Evolutionary conservation across 2,888 invertebrate species (phyloP).

Genomic region (Microchrysa polita): DNA sequence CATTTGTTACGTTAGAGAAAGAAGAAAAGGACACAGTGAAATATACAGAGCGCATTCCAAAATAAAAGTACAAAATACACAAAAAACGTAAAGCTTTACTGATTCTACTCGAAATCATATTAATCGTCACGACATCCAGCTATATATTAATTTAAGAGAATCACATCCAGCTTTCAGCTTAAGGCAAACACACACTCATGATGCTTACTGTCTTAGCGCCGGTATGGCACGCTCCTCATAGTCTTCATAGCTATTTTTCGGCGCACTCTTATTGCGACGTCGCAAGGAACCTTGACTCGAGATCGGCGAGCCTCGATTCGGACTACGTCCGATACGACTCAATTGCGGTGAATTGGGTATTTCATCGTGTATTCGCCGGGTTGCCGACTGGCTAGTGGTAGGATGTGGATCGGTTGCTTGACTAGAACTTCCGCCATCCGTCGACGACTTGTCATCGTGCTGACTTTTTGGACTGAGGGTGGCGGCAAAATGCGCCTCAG

Average conservation of each 20-base stretch:
- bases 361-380: slow-evolving; percentile 61
- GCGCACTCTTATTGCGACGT: slow-evolving; percentile 74
- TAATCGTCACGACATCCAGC: slow-evolving; percentile 31
- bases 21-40: slow-evolving; percentile 42
- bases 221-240: slow-evolving; percentile 89
- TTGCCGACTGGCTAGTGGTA: slow-evolving; percentile 48
- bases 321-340: slow-evolving; percentile 57
- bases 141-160: slow-evolving; percentile 10
- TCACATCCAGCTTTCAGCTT: slow-evolving; percentile 33
- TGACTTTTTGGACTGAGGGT: slow-evolving; percentile 58
- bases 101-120: slow-evolving; percentile 25
- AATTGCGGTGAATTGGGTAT: slow-evolving; percentile 61
- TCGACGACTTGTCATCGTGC: slow-evolving; percentile 59
- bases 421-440: slow-evolving; percentile 55
- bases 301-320: slow-evolving; percentile 67
- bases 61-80: slow-evolving; percentile 20
- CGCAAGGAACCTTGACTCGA: slow-evolving; percentile 69
- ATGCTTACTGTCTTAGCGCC: slow-evolving; percentile 81
- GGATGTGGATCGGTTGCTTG: slow-evolving; percentile 50
- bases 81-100: background rate
- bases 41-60: slow-evolving; percentile 35
- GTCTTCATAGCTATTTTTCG: slow-evolving; percentile 80
- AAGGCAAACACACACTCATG: background rate
- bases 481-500: slow-evolving; percentile 57
- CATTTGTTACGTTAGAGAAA: slow-evolving; percentile 44